Evolutionary conservation across 2,888 invertebrate species (phyloP).

Genomic region (Steinernema hermaphroditum): DNA sequence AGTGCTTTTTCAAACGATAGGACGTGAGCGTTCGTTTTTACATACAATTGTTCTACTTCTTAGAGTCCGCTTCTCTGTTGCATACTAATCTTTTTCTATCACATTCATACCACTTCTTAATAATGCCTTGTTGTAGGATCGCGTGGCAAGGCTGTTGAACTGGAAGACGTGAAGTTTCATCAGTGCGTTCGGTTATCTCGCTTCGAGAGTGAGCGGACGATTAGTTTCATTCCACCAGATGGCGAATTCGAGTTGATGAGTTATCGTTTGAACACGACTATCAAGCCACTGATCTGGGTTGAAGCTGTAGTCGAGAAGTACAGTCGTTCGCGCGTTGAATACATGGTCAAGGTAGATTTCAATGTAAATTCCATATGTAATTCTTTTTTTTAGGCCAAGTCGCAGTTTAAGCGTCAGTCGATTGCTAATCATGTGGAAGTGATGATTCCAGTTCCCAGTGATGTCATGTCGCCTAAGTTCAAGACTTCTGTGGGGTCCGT

Average conservation of each 20-base stretch:
- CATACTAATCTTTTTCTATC: constrained; percentile 5
- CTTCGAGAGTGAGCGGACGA: constrained; percentile 89
- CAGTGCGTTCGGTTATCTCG: constrained; percentile 94
- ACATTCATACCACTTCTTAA: background rate
- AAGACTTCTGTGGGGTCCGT: constrained; percentile 80
- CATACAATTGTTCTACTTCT: background rate
- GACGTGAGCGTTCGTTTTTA: constrained; percentile 72
- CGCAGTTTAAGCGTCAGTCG: constrained; percentile 93
- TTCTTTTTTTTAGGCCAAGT: constrained; percentile 85
- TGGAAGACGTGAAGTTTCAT: constrained; percentile 98
- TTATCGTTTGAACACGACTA: constrained; percentile 91
- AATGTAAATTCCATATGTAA: too few species aligned
- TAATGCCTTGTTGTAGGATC: background rate
- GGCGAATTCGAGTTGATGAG: constrained; percentile 94
- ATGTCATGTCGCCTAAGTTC: constrained; percentile 97
- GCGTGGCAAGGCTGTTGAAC: constrained; percentile 87
- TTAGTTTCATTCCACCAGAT: constrained; percentile 88
- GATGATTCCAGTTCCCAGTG: constrained; percentile 89
- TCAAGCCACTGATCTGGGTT: constrained; percentile 96
- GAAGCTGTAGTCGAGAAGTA: constrained; percentile 96
- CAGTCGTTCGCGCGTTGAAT: constrained; percentile 94
- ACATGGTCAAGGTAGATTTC: constrained; percentile 85
- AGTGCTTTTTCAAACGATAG: constrained; percentile 92
- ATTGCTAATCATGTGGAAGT: constrained; percentile 99
- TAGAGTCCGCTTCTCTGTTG: background rate